Percentiles rank a stretch among this genome's conserved stretches.
phyloP scores from a whole-genome alignment of 1,140 invertebrate species.

The Drosophila nannoptera region DNA sequence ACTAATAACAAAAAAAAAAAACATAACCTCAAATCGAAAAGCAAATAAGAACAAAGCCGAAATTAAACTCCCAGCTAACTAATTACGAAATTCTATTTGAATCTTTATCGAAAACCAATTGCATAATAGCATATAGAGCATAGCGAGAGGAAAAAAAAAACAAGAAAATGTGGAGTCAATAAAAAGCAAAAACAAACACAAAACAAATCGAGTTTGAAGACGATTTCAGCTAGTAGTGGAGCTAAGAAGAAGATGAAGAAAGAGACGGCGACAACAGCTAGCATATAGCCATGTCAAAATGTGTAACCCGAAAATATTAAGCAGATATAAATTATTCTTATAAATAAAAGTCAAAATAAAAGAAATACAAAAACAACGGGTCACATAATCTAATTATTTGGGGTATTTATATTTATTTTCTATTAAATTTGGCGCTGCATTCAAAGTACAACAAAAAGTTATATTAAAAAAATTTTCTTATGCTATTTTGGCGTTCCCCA shows the following conservation, averaged over 20 bases:
- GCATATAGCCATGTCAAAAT: conserved; percentile 72
- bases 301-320: conserved; percentile 69
- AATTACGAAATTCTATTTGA: conserved; percentile 52
- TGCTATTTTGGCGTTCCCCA: neutral
- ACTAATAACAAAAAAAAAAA: conserved; percentile 31
- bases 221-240: conserved; percentile 8
- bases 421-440: neutral
- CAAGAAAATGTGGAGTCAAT: conserved; percentile 38
- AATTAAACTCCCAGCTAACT: conserved; percentile 5
- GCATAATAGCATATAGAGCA: conserved; percentile 32
- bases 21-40: conserved; percentile 46
- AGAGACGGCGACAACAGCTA: conserved; percentile 60
- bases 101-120: conserved; percentile 38
- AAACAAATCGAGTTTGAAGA: conserved; percentile 31
- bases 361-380: conserved; percentile 43
- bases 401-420: neutral
- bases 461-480: neutral
- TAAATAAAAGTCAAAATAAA: conserved; percentile 73
- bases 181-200: conserved; percentile 9
- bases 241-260: conserved; percentile 8
- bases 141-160: conserved; percentile 8
- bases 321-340: conserved; percentile 79
- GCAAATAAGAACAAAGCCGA: conserved; percentile 6
- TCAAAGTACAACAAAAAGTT: neutral
- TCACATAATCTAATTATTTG: too few species aligned